Conservation (phyloP, 2,888 invertebrate genomes). For the Cerastis leucographa region DNA sequence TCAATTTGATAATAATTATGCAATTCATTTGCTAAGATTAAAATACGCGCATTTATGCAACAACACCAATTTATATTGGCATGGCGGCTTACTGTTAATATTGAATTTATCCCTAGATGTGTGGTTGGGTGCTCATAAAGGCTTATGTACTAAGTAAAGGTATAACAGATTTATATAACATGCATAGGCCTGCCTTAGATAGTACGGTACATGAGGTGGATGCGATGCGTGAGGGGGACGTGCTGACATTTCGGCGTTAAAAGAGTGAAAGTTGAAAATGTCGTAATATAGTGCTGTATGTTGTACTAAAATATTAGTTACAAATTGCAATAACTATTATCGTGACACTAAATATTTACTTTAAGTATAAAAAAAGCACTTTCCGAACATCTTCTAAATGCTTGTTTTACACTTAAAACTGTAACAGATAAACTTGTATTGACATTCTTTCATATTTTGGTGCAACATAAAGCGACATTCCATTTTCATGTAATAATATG, state of each 20-base stretch:
- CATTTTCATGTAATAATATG: neutral
- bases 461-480: neutral
- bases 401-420: neutral
- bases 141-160: neutral
- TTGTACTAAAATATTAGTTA: neutral
- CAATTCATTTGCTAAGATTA: constrained; percentile 61
- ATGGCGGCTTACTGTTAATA: constrained; percentile 13
- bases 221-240: neutral
- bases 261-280: neutral
- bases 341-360: neutral
- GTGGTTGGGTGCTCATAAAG: neutral
- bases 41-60: constrained; percentile 54
- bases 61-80: constrained; percentile 35
- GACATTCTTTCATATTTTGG: neutral
- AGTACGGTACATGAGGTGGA: neutral
- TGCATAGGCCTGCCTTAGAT: neutral
- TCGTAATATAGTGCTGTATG: neutral
- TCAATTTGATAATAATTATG: constrained; percentile 67
- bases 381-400: neutral
- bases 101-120: neutral
- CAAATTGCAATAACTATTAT: neutral
- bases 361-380: neutral
- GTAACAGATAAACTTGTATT: neutral
- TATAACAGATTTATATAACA: neutral
- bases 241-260: neutral